These are phyloP conservation scores for Pygoscelis antarcticus DNA, from an alignment of 2,113 vertebrate genomes.

Conservation along the genomic window DNA sequence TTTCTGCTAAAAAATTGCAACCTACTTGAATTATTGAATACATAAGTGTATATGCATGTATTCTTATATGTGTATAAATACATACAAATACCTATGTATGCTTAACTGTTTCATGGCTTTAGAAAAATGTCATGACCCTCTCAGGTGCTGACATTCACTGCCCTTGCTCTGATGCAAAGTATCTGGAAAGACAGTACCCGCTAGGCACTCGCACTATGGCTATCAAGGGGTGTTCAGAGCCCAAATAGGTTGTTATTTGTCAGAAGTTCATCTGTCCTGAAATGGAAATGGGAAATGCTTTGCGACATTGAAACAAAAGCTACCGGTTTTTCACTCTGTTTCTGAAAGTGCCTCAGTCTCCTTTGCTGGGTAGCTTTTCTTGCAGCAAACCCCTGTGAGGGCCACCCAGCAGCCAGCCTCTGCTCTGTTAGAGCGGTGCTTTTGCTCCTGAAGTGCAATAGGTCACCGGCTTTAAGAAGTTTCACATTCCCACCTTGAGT, in stretches of 20 bases:
- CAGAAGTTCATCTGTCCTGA: not conserved
- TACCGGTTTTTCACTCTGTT: not conserved
- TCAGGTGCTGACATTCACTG: not conserved
- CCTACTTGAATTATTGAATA: not conserved
- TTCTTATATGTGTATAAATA: not conserved
- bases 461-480: not conserved
- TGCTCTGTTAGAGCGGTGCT: not conserved
- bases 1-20: not conserved
- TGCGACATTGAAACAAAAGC: not conserved
- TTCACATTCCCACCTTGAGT: not conserved
- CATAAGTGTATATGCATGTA: rapidly evolving
- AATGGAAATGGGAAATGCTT: not conserved
- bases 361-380: not conserved
- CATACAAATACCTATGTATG: not conserved
- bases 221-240: not conserved
- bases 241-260: not conserved
- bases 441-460: not conserved
- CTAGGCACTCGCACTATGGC: not conserved
- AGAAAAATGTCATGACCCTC: not conserved
- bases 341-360: not conserved
- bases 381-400: not conserved
- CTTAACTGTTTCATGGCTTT: not conserved
- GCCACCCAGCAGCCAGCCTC: not conserved
- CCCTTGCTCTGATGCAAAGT: not conserved
- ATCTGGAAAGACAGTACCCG: not conserved